A percentile compares a stretch with the other conserved stretches of the same genome.
phyloP scores from a whole-genome alignment of 2,113 vertebrate genomes.

The Laticauda laticaudata region DNA sequence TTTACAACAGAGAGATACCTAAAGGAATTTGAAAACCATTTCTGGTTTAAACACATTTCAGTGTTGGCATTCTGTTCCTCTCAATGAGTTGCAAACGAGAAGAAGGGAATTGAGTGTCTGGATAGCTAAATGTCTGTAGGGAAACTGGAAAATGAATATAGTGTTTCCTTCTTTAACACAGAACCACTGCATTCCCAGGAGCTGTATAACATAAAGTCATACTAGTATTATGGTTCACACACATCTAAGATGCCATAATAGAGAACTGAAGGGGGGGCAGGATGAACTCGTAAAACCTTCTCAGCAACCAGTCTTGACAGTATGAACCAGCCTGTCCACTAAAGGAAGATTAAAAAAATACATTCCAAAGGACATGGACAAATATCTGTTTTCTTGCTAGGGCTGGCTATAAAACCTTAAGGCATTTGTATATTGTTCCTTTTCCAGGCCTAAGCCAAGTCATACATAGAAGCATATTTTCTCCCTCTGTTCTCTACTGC shows the following conservation, averaged over 20 bases:
- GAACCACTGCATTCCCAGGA: not conserved
- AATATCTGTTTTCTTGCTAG: not conserved
- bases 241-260: not conserved
- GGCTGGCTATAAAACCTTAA: not conserved
- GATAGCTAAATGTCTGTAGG: not conserved
- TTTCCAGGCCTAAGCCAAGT: not conserved
- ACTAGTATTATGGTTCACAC: not conserved
- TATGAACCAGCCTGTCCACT: not conserved
- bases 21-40: not conserved
- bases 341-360: not conserved
- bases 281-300: not conserved
- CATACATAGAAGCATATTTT: not conserved
- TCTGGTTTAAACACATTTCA: not conserved
- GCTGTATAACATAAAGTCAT: not conserved
- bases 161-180: not conserved
- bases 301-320: not conserved
- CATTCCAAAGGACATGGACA: not conserved
- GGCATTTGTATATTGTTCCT: not conserved
- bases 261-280: not conserved
- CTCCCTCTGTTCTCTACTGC: not conserved
- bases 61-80: not conserved
- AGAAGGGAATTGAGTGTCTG: not conserved
- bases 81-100: not conserved
- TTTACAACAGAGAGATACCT: not conserved
- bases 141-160: not conserved